Percentiles rank a stretch among this genome's conserved stretches.
These are phyloP conservation scores for Teleogryllus oceanicus DNA, from an alignment of 2,888 invertebrate genomes.

Conservation along the genomic window DNA sequence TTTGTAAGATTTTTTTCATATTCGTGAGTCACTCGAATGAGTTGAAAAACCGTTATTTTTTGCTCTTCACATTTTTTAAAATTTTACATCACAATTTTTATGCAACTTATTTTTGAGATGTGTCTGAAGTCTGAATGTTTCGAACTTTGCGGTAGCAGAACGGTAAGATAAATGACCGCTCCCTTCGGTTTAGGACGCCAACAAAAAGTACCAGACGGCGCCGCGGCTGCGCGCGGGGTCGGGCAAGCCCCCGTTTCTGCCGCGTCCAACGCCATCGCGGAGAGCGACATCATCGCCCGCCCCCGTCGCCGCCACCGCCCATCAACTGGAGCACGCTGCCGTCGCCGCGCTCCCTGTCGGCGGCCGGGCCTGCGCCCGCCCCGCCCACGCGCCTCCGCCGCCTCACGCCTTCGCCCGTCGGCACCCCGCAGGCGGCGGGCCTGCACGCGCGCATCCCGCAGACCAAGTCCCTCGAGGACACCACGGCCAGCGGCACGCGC, in stretches of 20 bases:
- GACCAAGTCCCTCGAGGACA: conserved; percentile 55
- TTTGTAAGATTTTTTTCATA: too few relatives aligned
- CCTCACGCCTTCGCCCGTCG: conserved; percentile 41
- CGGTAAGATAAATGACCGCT: neutral
- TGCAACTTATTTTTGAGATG: too few relatives aligned
- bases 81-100: too few relatives aligned
- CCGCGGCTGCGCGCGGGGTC: conserved; percentile 44
- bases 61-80: too few relatives aligned
- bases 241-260: conserved; percentile 53
- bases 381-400: conserved; percentile 41
- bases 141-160: too few relatives aligned
- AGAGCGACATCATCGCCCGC: conserved; percentile 54
- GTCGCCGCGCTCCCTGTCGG: conserved; percentile 39
- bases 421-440: conserved; percentile 39
- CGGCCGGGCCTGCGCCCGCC: conserved; percentile 23
- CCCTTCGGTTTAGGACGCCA: conserved; percentile 25
- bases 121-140: too few relatives aligned
- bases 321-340: conserved; percentile 47
- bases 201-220: conserved; percentile 37
- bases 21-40: too few relatives aligned
- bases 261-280: conserved; percentile 54
- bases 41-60: too few relatives aligned
- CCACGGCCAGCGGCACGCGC: conserved; percentile 50
- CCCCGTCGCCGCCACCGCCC: conserved; percentile 48
- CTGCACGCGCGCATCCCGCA: conserved; percentile 48